Evolutionary conservation across 1,140 invertebrate species (phyloP), one percentile per base, ranked within the genome.

Genomic region (Mesaphorura yosii): DNA sequence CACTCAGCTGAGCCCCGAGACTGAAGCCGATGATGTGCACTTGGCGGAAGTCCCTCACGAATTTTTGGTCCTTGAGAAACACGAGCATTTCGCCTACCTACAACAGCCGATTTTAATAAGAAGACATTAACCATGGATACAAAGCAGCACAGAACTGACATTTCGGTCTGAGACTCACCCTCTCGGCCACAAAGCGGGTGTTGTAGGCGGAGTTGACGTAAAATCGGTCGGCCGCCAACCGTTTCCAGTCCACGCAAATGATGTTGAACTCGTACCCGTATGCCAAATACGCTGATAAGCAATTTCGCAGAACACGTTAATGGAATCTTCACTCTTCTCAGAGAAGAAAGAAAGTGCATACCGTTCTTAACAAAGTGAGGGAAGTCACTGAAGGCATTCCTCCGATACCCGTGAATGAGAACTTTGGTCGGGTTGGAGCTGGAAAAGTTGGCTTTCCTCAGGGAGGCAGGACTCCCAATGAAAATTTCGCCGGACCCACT

Each of bases 401-500:
- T 53, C 44, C 52, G 54, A 25, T 54, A 55, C 1, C 53, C 53
- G 37, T 55, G 53, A 44, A 55, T 44, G 12, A 55, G 31, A 17
- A 55, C 25, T 31, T 55, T 55, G 20, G 50, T 22, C 1, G 47
- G 46, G 31, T 12, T 23, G 26, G 29, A 26, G 7, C 19, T 26
- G 5, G 27, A 23, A 22, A 44, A 54, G 7, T 42, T 7, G 22
- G 50, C 42, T 6, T 41, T 44, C 17, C 47, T n/a, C 6, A 58
- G 28, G 2, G 27, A n/a, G 15, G 31, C 20, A 5, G 26, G 45
- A 47, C 71, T 77, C 59, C 84, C 77, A 31, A 97, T 72, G 68
- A 90, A 81, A 70, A 85, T 95, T 34, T 76, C 73, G 25, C 75
- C 69, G 28, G 69, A 49, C 27, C 52, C 45, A 34, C 44, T 40